Base-by-base conservation (phyloP, 2,113 vertebrate genomes). In the Myrmecobius fasciatus region DNA sequence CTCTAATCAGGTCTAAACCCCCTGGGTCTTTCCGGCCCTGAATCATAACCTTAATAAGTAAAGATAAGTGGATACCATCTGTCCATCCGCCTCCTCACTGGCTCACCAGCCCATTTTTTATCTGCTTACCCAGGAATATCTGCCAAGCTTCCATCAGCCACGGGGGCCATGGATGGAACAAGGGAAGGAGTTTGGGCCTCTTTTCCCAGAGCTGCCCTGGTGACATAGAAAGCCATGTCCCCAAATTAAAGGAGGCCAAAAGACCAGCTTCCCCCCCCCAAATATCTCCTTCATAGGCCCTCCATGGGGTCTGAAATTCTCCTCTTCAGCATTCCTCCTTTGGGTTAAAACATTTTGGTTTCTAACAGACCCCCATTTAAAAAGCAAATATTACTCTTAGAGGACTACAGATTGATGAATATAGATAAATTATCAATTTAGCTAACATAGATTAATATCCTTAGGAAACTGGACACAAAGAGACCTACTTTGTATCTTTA, bases 41-140 rank as follows among this genome's bases (percentile, higher is more conserved):
- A 95, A 60, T 97, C 17, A 52, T 94, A 97, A 97, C 97, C 96
- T 97, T 96, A 97, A 97, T 97, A 97, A 97, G 92, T 96, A 88
- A 83, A 83, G 67, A 83, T 97, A 96, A 97, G 97, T 95, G 96
- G 94, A 95, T 90, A 60, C 95, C 97, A 97, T 97, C 97, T 98
- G 97, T 96, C 96, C 92, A 93, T 96, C 92, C 95, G 92, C 95
- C 96, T 96, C 93, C 25, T 0, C 95, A 75, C 20, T 26, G 93
- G 94, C 52, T 31, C 25, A 28, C 91, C 54, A 92, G 93, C 67
- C 53, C 88, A 92, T 96, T 96, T 94, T 94, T 96, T 97, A 96
- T 96, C 94, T 93, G 94, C 91, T 96, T 60, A 36, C 52, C 93
- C 97, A 92, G 97, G 96, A 96, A 95, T 11, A 89, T 56, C 53